Base-by-base conservation (phyloP, 92 coral and sea anemone species). In the Diadumene lineata region DNA sequence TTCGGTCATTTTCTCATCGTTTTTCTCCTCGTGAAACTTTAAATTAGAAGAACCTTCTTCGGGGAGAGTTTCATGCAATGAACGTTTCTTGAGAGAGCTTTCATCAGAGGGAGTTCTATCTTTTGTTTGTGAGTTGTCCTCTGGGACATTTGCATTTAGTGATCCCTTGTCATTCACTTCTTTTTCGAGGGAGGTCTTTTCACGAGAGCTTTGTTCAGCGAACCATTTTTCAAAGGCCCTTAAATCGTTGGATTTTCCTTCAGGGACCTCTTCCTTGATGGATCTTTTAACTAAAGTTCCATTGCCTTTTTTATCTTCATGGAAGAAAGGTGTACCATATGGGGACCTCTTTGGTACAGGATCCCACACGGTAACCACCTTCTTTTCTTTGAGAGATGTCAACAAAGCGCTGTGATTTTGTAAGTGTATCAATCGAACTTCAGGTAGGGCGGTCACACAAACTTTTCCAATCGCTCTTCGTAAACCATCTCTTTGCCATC, bases 331-430 rank as follows among this genome's bases (percentile, higher is more conserved):
- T 3, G 31, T 34, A 0, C 77, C 77, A 30, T 72, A 72, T 1
- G 66, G 66, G 19, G 63, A n/a, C 53, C 56, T 43, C 19, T 55
- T 26, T 29, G 53, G 56, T 24, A 22, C 43, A 16, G 66, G 66
- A 15, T 56, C 64, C 66, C 63, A 72, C 19, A 56, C 34, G 7
- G 77, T 72, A 19, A 72, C 31, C 3, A 34, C 11, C 33, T 72
- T 72, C 8, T 56, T 56, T 13, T 30, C 25, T 25, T 44, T 72
- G 23, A 72, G 66, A 0, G 32, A 7, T 55, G 33, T 32, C 33
- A 72, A 34, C n/a, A 72, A 15, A n/a, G n/a, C n/a, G 53, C 53
- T 72, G 33, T 66, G 66, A 26, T 57, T 56, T 17, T 1, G 13
- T 1, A 72, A 31, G 11, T 51, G 53, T 11, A 34, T 72, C 6